Percentiles rank a stretch among this genome's conserved stretches.
Conservation (phyloP, 2,888 invertebrate genomes). For the Pyrochroa serraticornis region DNA sequence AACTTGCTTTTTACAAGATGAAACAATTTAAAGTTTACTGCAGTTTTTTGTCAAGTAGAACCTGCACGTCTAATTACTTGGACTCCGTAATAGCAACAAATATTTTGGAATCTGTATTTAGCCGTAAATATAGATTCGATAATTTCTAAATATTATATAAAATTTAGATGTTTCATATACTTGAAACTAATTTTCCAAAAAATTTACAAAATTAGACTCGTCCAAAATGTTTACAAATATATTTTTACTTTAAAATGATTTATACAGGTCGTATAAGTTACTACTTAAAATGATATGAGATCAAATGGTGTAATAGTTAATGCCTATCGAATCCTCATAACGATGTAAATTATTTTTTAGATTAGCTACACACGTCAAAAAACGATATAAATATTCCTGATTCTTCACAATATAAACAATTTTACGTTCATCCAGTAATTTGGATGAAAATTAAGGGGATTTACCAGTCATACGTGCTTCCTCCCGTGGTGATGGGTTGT, state of each 20-base stretch:
- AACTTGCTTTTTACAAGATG: too few species aligned
- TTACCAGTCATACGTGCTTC: constrained; percentile 53
- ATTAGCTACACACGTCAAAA: neutral
- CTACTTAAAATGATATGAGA: constrained; percentile 34
- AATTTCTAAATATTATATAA: constrained; percentile 8
- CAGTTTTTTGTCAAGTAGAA: too few species aligned
- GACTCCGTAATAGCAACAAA: too few species aligned
- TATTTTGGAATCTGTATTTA: too few species aligned
- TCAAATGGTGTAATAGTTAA: constrained; percentile 23
- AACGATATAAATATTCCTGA: neutral
- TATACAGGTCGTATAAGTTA: constrained; percentile 17
- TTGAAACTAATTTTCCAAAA: neutral
- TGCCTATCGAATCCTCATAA: neutral
- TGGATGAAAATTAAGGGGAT: constrained; percentile 1
- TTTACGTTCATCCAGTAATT: constrained; percentile 3
- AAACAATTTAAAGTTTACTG: too few species aligned
- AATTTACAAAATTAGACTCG: constrained; percentile 8
- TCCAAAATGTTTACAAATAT: neutral
- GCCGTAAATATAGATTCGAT: neutral
- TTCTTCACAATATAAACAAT: neutral
- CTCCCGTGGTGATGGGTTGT: constrained; percentile 51
- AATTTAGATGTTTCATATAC: constrained; percentile 2
- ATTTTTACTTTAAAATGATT: neutral
- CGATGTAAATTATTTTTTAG: neutral
- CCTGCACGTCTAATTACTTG: too few species aligned